A percentile compares a stretch with the other conserved stretches of the same genome.
These are phyloP conservation scores for Dysidea cf. avara DNA, from an alignment of 37 sponge, comb jelly and placozoan species.

Conservation along the genomic window DNA sequence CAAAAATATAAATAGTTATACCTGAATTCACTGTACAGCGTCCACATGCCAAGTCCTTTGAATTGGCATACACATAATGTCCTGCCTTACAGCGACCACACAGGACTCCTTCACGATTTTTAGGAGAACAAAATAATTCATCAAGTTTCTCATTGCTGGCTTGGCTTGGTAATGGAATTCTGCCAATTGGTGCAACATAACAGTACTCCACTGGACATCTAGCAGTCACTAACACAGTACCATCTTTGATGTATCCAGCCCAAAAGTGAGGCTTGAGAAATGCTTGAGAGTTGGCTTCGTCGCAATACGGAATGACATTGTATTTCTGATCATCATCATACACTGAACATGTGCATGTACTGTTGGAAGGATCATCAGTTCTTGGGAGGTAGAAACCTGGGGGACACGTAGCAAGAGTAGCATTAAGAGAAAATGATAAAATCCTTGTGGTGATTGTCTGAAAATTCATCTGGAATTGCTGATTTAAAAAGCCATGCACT, in stretches of 20 bases:
- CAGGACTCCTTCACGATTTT: slow-evolving; percentile 45
- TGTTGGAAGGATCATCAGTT: too few relatives aligned
- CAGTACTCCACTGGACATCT: too few relatives aligned
- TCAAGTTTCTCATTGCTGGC: too few relatives aligned
- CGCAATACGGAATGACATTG: neutral
- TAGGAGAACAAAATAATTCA: slow-evolving; percentile 18
- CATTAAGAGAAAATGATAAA: neutral
- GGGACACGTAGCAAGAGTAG: neutral
- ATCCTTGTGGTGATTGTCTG: too few relatives aligned
- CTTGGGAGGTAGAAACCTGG: neutral
- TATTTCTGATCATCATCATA: neutral
- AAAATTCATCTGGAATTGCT: too few relatives aligned
- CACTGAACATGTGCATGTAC: neutral
- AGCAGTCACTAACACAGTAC: too few relatives aligned
- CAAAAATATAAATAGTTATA: slow-evolving; percentile 44
- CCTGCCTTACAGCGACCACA: slow-evolving; percentile 51
- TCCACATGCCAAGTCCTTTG: slow-evolving; percentile 16
- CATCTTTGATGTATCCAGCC: neutral
- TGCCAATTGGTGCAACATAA: too few relatives aligned
- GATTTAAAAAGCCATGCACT: too few relatives aligned
- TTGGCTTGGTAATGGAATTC: too few relatives aligned
- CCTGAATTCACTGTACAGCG: slow-evolving; percentile 14
- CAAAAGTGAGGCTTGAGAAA: neutral
- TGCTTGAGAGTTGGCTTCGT: neutral
- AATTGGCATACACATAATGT: slow-evolving; percentile 15